Base-by-base conservation (phyloP, 2,113 vertebrate species). In the Hippocampus mohnikei region DNA sequence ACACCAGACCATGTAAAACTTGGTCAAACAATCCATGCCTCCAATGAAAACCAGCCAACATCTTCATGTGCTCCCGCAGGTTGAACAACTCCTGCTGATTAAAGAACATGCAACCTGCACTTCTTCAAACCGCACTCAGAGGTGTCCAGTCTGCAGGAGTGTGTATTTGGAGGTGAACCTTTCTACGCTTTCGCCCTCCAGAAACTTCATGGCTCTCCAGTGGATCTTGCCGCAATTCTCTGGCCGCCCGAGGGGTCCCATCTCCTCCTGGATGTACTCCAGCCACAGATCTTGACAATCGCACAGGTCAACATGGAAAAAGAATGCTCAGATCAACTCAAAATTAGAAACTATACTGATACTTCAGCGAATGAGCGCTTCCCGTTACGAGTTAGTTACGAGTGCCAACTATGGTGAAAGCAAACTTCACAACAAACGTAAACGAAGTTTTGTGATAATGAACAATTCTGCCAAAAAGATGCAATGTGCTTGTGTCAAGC, bases 171-270 rank as follows among this genome's bases (percentile, higher is more conserved):
- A 87, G 25, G 92, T 82, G 85, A 98, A 99, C 20, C 80, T 80
- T 84, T 98, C 95, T 85, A 96, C 94, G 16, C 91, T 80, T 33
- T 94, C 91, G 33, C 93, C 96, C 71, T 94, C 92, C 77, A 99
- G 75, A 68, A 91, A 91, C 88, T 95, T 96, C 95, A 97, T 92
- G 69, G 97, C 97, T 84, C 96, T 93, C 97, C 97, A 98, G 86
- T 99, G 94, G 82, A 99, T 93, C 83, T 90, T 94, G 58, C 93
- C 94, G 3, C 93, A 95, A 81, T 95, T 95, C 83, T 95, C 93
- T 5, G 94, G 93, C 85, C 92, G 95, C 11, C 97, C 97, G 1
- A 90, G 85, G 1, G 89, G 80, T 68, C 71, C 92, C 72, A 94
- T 81, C 84, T 99, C 97, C 75, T 96, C 95, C 83, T 90, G 93